phyloP scores from a whole-genome alignment of 2,113 vertebrate genomes.

The Cygnus buccinator region DNA sequence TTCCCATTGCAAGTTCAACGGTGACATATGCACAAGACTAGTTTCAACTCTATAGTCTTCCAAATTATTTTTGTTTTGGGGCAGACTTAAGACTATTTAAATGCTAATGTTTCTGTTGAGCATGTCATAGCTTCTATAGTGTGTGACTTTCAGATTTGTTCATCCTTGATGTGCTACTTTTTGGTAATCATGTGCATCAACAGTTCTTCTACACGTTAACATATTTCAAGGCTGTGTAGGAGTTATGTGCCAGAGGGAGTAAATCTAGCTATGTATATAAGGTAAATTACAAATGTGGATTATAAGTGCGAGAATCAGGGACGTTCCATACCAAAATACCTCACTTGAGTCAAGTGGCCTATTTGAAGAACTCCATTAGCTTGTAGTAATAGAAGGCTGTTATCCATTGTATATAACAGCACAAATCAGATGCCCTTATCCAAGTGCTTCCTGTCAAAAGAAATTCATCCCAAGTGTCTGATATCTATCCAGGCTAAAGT shows the following conservation, averaged over 20 bases:
- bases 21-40: not conserved
- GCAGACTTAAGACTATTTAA: conserved; percentile 29
- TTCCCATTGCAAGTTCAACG: not conserved
- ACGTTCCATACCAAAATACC: conserved; percentile 46
- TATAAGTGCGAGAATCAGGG: conserved; percentile 10
- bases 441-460: not conserved
- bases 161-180: conserved; percentile 49
- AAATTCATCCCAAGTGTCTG: not conserved
- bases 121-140: conserved; percentile 29
- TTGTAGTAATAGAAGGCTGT: not conserved
- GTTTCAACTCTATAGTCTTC: not conserved
- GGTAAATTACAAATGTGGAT: conserved; percentile 50
- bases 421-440: not conserved
- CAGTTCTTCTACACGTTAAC: conserved; percentile 63
- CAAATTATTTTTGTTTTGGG: conserved; percentile 18
- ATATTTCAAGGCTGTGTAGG: conserved; percentile 59
- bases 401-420: not conserved
- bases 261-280: conserved; percentile 60
- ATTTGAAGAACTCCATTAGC: conserved; percentile 33
- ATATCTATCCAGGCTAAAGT: not conserved
- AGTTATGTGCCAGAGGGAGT: conserved; percentile 56
- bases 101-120: conserved; percentile 11
- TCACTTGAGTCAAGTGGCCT: conserved; percentile 26
- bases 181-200: conserved; percentile 57
- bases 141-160: conserved; percentile 50